Conservation (phyloP, 2,113 vertebrate species). For the Melospiza georgiana region DNA sequence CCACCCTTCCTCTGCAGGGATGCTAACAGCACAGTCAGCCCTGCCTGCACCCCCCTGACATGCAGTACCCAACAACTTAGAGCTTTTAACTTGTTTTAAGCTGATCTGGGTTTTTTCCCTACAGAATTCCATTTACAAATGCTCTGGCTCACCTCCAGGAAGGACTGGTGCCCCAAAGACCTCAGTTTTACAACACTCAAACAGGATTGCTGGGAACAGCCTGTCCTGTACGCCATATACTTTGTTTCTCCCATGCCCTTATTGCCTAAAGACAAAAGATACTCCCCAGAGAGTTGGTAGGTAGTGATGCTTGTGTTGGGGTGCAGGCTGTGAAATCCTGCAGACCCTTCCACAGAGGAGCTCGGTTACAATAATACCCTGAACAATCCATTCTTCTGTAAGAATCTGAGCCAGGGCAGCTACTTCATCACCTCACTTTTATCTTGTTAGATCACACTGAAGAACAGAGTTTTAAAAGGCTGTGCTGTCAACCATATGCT, state of each 20-base stretch:
- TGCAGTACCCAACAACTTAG: not conserved
- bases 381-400: not conserved
- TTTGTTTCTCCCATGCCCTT: not conserved
- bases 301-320: not conserved
- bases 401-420: not conserved
- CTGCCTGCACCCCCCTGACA: not conserved
- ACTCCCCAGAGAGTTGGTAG: not conserved
- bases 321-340: not conserved
- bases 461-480: not conserved
- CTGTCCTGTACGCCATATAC: not conserved
- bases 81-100: not conserved
- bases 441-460: not conserved
- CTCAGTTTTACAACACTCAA: not conserved
- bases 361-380: not conserved
- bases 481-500: not conserved
- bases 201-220: not conserved
- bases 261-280: not conserved
- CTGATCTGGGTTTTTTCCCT: not conserved
- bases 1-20: constrained; percentile 31
- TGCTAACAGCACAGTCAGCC: not conserved
- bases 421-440: not conserved
- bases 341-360: not conserved
- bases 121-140: not conserved
- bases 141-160: not conserved
- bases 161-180: not conserved